Conservation (phyloP, 2,113 vertebrate genomes). For the Furnarius figulus region DNA sequence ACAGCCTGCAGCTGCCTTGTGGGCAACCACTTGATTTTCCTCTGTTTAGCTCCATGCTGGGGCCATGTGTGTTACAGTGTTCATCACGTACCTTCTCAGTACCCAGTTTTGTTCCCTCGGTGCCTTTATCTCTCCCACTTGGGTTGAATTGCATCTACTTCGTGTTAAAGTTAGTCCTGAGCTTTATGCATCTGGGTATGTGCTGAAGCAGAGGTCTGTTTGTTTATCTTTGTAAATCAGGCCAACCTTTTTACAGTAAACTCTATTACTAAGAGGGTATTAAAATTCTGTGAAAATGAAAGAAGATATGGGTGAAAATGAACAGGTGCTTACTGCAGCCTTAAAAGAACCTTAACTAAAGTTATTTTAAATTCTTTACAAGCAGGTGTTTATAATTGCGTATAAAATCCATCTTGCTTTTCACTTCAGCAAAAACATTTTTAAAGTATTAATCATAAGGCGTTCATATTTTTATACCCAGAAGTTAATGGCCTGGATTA, state of each 20-base stretch:
- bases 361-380: slow-evolving; percentile 10
- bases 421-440: slow-evolving; percentile 6
- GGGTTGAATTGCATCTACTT: not conserved
- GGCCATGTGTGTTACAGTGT: not conserved
- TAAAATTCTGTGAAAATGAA: not conserved
- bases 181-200: not conserved
- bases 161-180: not conserved
- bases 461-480: not conserved
- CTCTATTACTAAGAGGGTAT: not conserved
- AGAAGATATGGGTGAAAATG: not conserved
- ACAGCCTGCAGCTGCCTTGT: not conserved
- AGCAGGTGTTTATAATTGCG: slow-evolving; percentile 19
- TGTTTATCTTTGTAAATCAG: not conserved
- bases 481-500: not conserved
- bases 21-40: not conserved
- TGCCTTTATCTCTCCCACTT: not conserved
- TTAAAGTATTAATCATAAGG: not conserved
- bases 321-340: not conserved
- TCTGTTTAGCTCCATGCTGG: rapidly evolving
- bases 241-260: not conserved
- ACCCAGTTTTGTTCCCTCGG: not conserved
- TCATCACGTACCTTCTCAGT: rapidly evolving
- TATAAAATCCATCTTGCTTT: not conserved
- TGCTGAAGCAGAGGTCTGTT: not conserved
- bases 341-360: not conserved